Conservation (phyloP, 2,113 vertebrate species). For the Gallinago jamesoni region DNA sequence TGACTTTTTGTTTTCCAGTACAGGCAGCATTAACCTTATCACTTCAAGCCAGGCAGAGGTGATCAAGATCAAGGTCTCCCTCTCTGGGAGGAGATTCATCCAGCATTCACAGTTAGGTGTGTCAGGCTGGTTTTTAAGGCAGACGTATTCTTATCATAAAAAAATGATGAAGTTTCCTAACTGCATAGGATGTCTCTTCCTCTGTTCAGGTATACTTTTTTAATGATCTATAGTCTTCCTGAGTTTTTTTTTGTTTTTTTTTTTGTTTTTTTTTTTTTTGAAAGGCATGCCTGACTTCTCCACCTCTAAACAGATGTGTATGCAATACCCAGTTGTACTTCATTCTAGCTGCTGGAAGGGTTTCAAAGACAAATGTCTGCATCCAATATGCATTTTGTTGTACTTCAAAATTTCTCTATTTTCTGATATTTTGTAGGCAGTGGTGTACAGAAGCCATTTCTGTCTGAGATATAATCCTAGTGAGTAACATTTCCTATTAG, state of each 20-base stretch:
- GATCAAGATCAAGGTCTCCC: neutral
- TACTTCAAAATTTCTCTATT: neutral
- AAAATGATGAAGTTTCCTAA: neutral
- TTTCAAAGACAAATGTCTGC: neutral
- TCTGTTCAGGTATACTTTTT: neutral
- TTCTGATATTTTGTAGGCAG: neutral
- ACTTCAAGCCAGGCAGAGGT: neutral
- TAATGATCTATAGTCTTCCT: neutral
- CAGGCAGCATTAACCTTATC: neutral
- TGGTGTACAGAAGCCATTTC: neutral
- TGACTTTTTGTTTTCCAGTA: neutral
- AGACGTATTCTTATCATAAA: neutral
- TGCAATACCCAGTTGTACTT: neutral
- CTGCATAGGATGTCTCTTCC: neutral
- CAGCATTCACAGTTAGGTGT: neutral
- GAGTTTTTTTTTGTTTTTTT: neutral
- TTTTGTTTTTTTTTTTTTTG: neutral
- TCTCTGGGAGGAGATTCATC: neutral
- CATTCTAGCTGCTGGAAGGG: neutral
- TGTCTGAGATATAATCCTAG: neutral
- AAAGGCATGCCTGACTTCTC: rapidly evolving
- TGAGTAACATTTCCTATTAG: neutral
- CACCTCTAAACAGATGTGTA: neutral
- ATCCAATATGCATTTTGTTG: rapidly evolving
- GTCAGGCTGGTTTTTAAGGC: neutral